Evolutionary conservation across 2,888 invertebrate species (phyloP).

Genomic region (Volucella bombylans): DNA sequence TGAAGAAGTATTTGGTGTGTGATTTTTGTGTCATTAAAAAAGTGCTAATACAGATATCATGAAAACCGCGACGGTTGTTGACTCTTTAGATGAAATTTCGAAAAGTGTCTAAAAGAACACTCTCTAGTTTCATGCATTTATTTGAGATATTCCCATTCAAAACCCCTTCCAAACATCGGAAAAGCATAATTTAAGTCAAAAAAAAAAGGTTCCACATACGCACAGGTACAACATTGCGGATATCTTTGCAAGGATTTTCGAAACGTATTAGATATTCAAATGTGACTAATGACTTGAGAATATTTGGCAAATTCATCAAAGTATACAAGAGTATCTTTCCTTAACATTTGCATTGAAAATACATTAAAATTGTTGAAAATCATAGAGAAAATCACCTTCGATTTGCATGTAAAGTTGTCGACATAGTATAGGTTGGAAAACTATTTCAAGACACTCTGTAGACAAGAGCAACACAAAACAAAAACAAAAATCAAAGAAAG

Average conservation of each 20-base stretch:
- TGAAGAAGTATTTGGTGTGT: constrained; percentile 1
- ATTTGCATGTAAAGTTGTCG: neutral
- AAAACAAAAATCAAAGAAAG: neutral
- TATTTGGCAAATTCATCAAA: neutral
- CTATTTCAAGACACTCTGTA: constrained; percentile 32
- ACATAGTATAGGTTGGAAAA: constrained; percentile 38
- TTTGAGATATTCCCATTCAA: too few species aligned
- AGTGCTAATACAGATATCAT: neutral
- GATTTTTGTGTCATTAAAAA: neutral
- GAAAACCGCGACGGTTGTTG: neutral
- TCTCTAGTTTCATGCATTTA: too few species aligned
- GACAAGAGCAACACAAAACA: too few species aligned
- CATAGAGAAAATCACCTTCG: too few species aligned
- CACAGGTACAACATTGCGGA: neutral
- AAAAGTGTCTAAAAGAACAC: constrained; percentile 1
- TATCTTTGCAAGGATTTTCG: neutral
- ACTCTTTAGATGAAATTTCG: neutral
- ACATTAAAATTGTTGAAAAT: neutral
- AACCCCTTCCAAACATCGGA: too few species aligned
- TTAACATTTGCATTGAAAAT: neutral
- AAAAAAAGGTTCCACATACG: neutral
- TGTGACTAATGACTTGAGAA: neutral
- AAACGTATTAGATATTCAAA: neutral
- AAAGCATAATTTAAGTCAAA: neutral
- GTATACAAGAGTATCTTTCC: constrained; percentile 25